A percentile compares a stretch with the other conserved stretches of the same genome.
phyloP scores from a whole-genome alignment of 2,888 invertebrate genomes.

The Tachina fera region DNA sequence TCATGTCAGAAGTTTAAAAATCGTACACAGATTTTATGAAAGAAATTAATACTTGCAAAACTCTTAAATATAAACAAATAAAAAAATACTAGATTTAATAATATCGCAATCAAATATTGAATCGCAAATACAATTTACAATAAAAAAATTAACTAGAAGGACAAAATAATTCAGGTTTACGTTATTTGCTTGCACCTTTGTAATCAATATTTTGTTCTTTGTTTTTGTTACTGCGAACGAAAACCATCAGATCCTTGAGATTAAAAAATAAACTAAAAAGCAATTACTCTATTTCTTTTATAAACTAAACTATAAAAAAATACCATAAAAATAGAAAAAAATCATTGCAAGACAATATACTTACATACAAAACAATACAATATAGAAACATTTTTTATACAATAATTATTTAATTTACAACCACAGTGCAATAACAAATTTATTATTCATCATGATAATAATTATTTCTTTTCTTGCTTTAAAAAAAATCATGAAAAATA shows the following conservation, averaged over 20 bases:
- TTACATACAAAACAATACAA: slow-evolving; percentile 10
- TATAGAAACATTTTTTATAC: slow-evolving; percentile 11
- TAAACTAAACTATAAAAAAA: slow-evolving; percentile 19
- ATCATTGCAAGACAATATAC: slow-evolving; percentile 1
- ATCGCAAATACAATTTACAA: not conserved
- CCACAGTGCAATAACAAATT: slow-evolving; percentile 8
- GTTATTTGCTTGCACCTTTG: not conserved
- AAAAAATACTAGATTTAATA: no score
- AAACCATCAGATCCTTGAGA: slow-evolving; percentile 26
- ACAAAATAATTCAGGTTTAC: no score
- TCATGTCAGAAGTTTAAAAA: no score
- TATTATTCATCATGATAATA: slow-evolving; percentile 6
- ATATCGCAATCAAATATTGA: not conserved
- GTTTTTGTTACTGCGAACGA: not conserved
- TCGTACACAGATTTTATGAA: no score
- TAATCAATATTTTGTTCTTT: not conserved
- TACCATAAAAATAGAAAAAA: slow-evolving; percentile 26
- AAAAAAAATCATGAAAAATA: not conserved
- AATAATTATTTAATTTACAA: slow-evolving; percentile 53
- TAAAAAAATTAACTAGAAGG: no score
- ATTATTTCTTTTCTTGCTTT: not conserved
- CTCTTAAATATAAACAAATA: no score
- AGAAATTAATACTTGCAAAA: no score
- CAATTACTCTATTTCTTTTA: slow-evolving; percentile 5
- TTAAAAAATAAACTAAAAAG: slow-evolving; percentile 5